These are phyloP conservation scores for Nothocercus nigrocapillus DNA, from an alignment of 2,113 vertebrate genomes.

Conservation along the genomic window DNA sequence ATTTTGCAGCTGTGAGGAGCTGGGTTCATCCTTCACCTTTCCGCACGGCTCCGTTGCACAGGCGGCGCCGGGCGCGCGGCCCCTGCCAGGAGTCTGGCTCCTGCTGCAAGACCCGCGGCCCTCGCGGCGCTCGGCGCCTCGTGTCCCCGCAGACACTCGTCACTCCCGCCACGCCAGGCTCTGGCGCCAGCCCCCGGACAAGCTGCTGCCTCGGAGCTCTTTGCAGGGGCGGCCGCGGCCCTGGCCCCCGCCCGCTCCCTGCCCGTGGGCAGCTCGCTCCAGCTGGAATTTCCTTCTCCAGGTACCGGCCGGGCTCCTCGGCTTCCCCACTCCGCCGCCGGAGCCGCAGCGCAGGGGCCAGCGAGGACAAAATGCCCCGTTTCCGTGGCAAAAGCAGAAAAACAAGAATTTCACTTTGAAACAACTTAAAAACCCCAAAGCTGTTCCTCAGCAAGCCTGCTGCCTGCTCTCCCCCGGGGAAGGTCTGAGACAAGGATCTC, in stretches of 20 bases:
- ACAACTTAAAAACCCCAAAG: background rate
- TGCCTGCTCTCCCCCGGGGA: conserved; percentile 46
- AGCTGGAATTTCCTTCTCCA: too few relatives aligned
- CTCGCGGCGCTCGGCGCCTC: background rate
- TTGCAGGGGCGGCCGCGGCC: too few relatives aligned
- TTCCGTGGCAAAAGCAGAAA: conserved; percentile 36
- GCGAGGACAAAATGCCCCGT: conserved; percentile 25
- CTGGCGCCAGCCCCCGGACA: background rate
- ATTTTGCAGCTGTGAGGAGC: background rate
- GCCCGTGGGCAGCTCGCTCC: too few relatives aligned
- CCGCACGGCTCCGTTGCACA: too few relatives aligned
- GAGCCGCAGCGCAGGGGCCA: background rate
- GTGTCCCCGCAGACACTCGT: background rate
- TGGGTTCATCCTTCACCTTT: background rate
- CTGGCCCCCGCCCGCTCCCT: too few relatives aligned
- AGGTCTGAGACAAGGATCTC: conserved; percentile 53
- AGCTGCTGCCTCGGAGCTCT: too few relatives aligned
- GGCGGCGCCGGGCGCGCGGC: too few relatives aligned
- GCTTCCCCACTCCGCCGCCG: too few relatives aligned
- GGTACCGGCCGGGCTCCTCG: too few relatives aligned
- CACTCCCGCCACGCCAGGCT: background rate
- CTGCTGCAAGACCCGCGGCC: background rate
- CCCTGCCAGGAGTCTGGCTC: background rate
- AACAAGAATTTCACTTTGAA: conserved; percentile 37
- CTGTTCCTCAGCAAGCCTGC: conserved; percentile 43